These are phyloP conservation scores for Cynocephalus volans DNA, from an alignment of 2,113 vertebrate species.

Conservation along the genomic window DNA sequence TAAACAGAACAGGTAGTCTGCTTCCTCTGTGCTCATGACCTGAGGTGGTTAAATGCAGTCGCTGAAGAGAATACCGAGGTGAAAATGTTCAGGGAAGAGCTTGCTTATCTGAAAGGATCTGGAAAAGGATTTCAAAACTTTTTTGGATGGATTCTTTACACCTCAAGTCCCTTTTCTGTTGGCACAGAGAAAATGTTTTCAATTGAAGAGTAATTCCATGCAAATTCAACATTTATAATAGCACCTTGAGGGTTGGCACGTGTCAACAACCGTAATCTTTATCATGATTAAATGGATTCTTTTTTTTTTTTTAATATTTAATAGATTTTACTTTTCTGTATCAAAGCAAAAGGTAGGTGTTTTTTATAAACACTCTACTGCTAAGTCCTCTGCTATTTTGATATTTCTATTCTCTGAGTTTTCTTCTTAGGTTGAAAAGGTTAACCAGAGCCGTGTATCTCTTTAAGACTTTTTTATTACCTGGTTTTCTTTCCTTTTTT, in stretches of 20 bases:
- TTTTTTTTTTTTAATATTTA: not conserved
- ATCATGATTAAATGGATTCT: constrained; percentile 36
- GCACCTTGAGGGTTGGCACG: constrained; percentile 2
- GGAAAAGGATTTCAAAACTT: constrained; percentile 55
- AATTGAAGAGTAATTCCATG: constrained; percentile 45
- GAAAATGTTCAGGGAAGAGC: not conserved
- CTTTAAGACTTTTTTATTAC: constrained; percentile 77
- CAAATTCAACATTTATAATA: constrained; percentile 44
- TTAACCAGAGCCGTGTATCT: constrained; percentile 53
- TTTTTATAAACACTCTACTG: not conserved
- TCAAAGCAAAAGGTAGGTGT: constrained; percentile 9
- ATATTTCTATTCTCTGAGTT: not conserved
- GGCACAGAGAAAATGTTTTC: constrained; percentile 65
- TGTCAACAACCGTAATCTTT: constrained; percentile 14
- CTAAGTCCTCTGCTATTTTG: not conserved
- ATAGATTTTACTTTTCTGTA: constrained; percentile 20
- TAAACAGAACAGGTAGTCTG: not conserved
- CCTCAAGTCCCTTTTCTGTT: not conserved
- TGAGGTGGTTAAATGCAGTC: not conserved
- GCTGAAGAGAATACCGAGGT: not conserved
- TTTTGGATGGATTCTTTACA: constrained; percentile 34
- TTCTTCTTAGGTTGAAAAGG: constrained; percentile 52
- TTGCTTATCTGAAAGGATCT: constrained; percentile 51
- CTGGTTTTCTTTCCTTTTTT: constrained; percentile 40
- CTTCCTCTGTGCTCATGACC: not conserved